phyloP scores from a whole-genome alignment of 2,888 invertebrate species.

The Metacarcinus magister region DNA sequence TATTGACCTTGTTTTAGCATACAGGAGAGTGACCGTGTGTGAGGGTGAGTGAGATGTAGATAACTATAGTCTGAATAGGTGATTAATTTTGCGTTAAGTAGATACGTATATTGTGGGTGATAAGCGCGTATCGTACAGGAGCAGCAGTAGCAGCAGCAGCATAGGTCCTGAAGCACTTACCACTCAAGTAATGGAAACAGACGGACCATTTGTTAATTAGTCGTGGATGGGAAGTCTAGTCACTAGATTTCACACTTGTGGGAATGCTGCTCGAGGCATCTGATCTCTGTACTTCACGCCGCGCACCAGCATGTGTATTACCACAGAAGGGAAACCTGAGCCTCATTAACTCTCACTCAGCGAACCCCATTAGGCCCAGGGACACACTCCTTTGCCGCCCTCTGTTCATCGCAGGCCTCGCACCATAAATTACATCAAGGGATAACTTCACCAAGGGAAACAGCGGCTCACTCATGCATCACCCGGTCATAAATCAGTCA shows the following conservation, averaged over 20 bases:
- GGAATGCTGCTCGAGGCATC: not conserved
- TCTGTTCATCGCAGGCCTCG: not conserved
- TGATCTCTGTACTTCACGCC: not conserved
- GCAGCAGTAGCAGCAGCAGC: not conserved
- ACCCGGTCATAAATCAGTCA: not conserved
- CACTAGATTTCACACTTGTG: not conserved
- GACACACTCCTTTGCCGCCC: not conserved
- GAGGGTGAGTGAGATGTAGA: not conserved
- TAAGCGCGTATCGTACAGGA: not conserved
- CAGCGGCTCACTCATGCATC: not conserved
- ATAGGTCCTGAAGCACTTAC: not conserved
- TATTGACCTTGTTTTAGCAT: not conserved
- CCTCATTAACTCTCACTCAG: not conserved
- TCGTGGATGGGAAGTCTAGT: not conserved
- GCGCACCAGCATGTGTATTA: not conserved
- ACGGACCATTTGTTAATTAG: conserved; percentile 32
- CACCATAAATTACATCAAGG: not conserved
- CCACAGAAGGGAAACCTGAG: not conserved
- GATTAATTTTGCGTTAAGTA: not conserved
- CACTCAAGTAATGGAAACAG: not conserved
- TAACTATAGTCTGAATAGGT: not conserved
- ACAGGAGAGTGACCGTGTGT: not conserved
- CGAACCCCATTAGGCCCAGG: not conserved
- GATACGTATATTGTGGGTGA: not conserved
- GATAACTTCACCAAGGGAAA: not conserved